phyloP scores from a whole-genome alignment of 1,140 invertebrate genomes.

The Amphibalanus amphitrite region DNA sequence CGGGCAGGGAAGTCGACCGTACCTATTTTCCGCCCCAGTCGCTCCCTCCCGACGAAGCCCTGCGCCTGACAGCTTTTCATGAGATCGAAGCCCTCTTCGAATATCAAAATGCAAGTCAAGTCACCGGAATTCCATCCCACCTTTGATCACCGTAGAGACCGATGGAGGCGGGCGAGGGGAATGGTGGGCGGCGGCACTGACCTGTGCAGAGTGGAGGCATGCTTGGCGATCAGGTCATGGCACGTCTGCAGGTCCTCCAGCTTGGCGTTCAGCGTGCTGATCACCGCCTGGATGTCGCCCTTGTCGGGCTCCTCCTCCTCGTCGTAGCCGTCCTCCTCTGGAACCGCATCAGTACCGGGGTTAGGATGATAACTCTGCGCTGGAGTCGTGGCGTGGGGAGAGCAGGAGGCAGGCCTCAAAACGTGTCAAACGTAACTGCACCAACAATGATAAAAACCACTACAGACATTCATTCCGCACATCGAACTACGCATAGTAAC shows the following conservation, averaged over 20 bases:
- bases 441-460: no score
- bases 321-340: slow-evolving; percentile 64
- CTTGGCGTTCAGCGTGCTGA: slow-evolving; percentile 41
- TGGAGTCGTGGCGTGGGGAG: no score
- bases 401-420: no score
- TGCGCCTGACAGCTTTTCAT: no score
- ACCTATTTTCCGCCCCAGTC: no score
- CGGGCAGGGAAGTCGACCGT: no score
- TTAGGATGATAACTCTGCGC: no score
- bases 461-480: no score
- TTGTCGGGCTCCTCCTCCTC: slow-evolving; percentile 29
- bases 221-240: slow-evolving; percentile 73
- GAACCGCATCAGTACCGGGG: slow-evolving; percentile 17
- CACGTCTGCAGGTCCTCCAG: slow-evolving; percentile 79
- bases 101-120: background rate
- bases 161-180: background rate
- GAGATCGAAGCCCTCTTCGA: no score
- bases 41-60: no score
- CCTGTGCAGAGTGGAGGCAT: slow-evolving; percentile 62
- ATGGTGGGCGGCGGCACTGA: slow-evolving; percentile 17
- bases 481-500: no score
- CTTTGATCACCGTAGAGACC: slow-evolving; percentile 3
- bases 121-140: slow-evolving; percentile 8
- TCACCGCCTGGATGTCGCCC: slow-evolving; percentile 36
- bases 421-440: no score